phyloP scores from a whole-genome alignment of 2,797 vertebrate genomes.

The Sarcophilus harrisii region DNA sequence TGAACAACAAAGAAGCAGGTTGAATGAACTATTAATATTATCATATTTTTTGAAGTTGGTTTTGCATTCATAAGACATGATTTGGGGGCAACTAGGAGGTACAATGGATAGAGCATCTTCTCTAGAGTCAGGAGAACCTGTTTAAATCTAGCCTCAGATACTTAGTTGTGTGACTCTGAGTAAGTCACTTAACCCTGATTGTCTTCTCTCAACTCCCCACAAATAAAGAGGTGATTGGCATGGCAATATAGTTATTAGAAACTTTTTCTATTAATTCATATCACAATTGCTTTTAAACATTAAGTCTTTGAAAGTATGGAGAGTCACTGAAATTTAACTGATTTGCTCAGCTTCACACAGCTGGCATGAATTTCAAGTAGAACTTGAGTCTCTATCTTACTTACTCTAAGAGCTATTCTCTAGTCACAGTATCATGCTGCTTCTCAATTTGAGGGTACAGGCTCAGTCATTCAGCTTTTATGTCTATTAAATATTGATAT shows the following conservation, averaged over 20 bases:
- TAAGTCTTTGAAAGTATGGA: background rate
- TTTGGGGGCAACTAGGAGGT: background rate
- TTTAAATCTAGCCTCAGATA: background rate
- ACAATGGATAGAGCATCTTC: background rate
- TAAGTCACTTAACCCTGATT: background rate
- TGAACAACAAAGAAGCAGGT: conserved; percentile 29
- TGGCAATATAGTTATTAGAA: background rate
- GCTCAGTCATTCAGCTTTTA: background rate
- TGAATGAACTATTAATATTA: background rate
- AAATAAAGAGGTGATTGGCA: background rate
- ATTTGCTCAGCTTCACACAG: background rate
- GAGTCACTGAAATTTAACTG: background rate
- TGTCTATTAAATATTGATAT: background rate
- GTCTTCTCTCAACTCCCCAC: background rate
- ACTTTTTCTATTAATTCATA: background rate
- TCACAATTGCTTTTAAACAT: background rate
- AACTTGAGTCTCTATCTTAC: background rate
- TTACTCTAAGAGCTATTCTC: background rate
- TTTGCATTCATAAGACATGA: background rate
- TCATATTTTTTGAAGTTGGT: background rate
- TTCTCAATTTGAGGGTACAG: background rate
- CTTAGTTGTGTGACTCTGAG: background rate
- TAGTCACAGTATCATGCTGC: background rate
- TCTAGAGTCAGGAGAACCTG: background rate
- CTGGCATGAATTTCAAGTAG: background rate